These are phyloP conservation scores for Spilosoma lubricipeda DNA, from an alignment of 2,888 invertebrate genomes.

Conservation along the genomic window DNA sequence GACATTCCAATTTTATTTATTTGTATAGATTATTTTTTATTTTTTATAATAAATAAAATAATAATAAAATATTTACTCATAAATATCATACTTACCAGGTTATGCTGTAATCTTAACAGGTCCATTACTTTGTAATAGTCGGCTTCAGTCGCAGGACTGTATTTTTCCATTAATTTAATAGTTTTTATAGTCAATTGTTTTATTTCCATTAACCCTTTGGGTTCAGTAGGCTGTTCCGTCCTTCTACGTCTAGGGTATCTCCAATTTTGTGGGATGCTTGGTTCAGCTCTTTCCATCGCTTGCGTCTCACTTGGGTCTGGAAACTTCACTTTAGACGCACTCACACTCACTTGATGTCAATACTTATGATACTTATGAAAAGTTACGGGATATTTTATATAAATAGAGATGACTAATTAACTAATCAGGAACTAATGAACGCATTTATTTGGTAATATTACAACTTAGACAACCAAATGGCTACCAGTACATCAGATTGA, in stretches of 20 bases:
- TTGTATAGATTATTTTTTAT: no score
- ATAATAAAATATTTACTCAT: no score
- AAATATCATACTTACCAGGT: conserved; percentile 66
- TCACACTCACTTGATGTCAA: conserved; percentile 19
- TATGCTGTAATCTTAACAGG: conserved; percentile 63
- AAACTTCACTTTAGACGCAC: conserved; percentile 61
- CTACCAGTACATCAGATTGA: conserved; percentile 7
- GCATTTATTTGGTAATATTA: conserved; percentile 7
- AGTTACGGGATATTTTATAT: conserved; percentile 13
- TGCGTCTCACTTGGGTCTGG: conserved; percentile 42
- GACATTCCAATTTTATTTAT: no score
- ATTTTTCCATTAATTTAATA: conserved; percentile 62
- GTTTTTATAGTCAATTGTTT: conserved; percentile 39
- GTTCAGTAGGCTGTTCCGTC: conserved; percentile 34
- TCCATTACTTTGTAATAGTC: conserved; percentile 62
- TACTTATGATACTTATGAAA: neutral
- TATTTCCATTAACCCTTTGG: conserved; percentile 55
- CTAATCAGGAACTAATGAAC: conserved; percentile 26
- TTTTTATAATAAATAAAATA: no score
- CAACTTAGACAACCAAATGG: conserved; percentile 17
- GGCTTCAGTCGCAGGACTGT: conserved; percentile 46
- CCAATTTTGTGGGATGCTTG: neutral
- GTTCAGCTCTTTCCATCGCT: conserved; percentile 25
- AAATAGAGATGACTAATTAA: conserved; percentile 20
- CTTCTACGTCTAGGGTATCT: conserved; percentile 29